phyloP scores from a whole-genome alignment of 2,113 vertebrate species.

The Myrmecophaga tridactyla region DNA sequence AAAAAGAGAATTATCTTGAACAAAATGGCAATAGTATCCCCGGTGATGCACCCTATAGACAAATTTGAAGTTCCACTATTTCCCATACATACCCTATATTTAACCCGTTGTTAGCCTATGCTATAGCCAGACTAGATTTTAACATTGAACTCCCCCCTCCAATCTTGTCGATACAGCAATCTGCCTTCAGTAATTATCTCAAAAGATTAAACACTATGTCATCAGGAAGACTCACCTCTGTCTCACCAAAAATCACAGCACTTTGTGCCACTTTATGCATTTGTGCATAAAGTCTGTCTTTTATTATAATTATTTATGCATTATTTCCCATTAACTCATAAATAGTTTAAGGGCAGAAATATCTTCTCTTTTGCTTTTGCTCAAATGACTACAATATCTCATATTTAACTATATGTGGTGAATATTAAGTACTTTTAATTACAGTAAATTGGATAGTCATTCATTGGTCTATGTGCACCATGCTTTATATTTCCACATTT shows the following conservation, averaged over 20 bases:
- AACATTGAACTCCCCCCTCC: not conserved
- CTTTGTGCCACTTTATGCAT: not conserved
- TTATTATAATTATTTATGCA: not conserved
- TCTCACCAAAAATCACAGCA: not conserved
- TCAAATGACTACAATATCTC: not conserved
- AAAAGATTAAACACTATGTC: not conserved
- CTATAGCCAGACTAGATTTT: not conserved
- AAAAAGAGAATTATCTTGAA: not conserved
- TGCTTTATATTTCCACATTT: not conserved
- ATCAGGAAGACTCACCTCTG: not conserved
- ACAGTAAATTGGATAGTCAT: not conserved
- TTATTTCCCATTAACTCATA: not conserved
- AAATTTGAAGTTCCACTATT: not conserved
- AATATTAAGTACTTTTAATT: slow-evolving; percentile 3
- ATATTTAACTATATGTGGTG: not conserved
- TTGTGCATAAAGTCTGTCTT: not conserved
- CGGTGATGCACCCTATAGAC: not conserved
- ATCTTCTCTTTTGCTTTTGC: not conserved
- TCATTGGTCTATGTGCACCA: not conserved
- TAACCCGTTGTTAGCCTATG: not conserved
- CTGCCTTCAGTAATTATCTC: not conserved
- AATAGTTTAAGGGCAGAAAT: not conserved
- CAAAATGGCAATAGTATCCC: not conserved
- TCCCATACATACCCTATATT: not conserved
- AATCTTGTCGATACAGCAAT: not conserved